phyloP scores from a whole-genome alignment of 2,113 vertebrate species.

The Myrmophylax atrothorax region DNA sequence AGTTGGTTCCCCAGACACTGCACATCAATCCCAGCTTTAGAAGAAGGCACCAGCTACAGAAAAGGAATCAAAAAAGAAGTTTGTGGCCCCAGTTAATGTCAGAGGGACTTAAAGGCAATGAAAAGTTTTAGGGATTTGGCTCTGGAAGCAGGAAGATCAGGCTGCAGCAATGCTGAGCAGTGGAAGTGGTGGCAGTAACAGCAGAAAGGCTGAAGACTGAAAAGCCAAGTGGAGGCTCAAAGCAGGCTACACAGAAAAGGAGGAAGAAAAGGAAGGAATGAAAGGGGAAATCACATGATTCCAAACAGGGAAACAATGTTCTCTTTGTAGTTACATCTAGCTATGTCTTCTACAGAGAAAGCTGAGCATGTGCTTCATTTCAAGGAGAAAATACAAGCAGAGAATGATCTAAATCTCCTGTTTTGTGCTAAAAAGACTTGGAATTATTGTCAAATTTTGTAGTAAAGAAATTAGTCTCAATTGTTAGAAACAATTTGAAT shows the following conservation, averaged over 20 bases:
- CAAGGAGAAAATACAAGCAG: not conserved
- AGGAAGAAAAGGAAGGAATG: not conserved
- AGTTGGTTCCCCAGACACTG: not conserved
- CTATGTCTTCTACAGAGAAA: not conserved
- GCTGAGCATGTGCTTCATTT: not conserved
- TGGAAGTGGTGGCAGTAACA: not conserved
- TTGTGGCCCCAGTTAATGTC: not conserved
- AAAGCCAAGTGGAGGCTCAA: conserved; percentile 4
- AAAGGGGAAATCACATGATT: conserved; percentile 52
- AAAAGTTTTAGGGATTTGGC: not conserved
- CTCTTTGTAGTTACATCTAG: not conserved
- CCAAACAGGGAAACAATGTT: conserved; percentile 9
- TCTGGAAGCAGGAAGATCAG: not conserved
- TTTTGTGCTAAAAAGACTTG: not conserved
- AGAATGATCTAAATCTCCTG: not conserved
- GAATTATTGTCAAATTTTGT: not conserved
- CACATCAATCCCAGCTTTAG: not conserved
- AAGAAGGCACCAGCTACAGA: not conserved
- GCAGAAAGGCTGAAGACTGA: not conserved
- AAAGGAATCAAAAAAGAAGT: not conserved
- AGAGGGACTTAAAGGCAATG: not conserved
- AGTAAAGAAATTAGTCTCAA: not conserved
- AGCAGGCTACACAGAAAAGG: not conserved
- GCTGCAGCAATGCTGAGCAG: not conserved
- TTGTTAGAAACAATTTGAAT: not conserved